A percentile compares a stretch with the other conserved stretches of the same genome.
Evolutionary conservation across 2,888 invertebrate genomes (phyloP).

Genomic region (Athalia rosae): DNA sequence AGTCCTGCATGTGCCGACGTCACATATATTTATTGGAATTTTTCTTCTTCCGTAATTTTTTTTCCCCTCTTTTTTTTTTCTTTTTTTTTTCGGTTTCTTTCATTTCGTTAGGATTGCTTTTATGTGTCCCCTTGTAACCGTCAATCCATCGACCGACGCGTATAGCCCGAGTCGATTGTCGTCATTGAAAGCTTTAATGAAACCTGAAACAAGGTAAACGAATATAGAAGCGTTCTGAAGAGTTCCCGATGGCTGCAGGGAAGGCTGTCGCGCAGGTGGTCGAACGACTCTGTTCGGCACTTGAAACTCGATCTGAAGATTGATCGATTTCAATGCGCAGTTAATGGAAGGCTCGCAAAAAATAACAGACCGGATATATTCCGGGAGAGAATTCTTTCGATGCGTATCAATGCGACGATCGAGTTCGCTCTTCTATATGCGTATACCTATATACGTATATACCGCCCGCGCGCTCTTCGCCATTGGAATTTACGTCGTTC

Average conservation of each 20-base stretch:
- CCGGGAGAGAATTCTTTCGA: neutral
- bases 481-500: no score
- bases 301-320: slow-evolving; percentile 38
- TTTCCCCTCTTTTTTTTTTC: no score
- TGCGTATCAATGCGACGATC: slow-evolving; percentile 5
- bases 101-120: neutral
- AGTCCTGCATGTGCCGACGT: no score
- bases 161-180: neutral
- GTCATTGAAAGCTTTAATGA: slow-evolving; percentile 18
- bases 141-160: neutral
- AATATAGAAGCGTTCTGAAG: slow-evolving; percentile 17
- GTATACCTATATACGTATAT: no score
- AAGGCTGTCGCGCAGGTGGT: slow-evolving; percentile 10
- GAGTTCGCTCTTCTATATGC: neutral
- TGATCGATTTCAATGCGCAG: slow-evolving; percentile 34
- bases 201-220: slow-evolving; percentile 32
- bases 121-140: neutral
- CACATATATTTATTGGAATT: no score
- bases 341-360: slow-evolving; percentile 30
- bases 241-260: neutral
- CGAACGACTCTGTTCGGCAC: slow-evolving; percentile 22
- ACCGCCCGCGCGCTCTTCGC: no score
- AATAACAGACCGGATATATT: slow-evolving; percentile 6
- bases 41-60: neutral
- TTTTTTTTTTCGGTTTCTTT: neutral